Percentiles rank a stretch among this genome's conserved stretches.
These are phyloP conservation scores for Anabacerthia variegaticeps DNA, from an alignment of 2,797 vertebrate species.

Conservation along the genomic window DNA sequence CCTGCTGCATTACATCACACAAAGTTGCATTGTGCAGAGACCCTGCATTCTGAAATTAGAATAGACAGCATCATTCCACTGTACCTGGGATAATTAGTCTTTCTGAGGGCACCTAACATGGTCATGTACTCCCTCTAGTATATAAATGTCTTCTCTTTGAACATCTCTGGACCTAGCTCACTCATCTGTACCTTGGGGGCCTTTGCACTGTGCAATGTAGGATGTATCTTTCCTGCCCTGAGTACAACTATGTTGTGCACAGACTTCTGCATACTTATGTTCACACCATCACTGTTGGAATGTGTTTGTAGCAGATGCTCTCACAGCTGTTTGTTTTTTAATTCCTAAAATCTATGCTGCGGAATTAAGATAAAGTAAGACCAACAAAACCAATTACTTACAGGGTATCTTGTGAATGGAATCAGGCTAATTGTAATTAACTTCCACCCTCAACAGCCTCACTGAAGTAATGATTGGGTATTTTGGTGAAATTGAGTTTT, in stretches of 20 bases:
- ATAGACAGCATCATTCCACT: neutral
- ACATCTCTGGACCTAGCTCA: neutral
- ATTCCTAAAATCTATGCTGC: neutral
- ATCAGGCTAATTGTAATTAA: neutral
- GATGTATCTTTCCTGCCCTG: neutral
- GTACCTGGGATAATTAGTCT: neutral
- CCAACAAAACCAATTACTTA: neutral
- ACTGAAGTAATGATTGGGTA: neutral
- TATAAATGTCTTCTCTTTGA: no score
- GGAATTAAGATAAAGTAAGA: neutral
- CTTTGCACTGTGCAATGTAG: neutral
- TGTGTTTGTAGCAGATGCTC: neutral
- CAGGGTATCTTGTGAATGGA: accelerated
- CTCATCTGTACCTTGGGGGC: neutral
- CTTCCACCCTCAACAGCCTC: neutral
- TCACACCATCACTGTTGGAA: neutral
- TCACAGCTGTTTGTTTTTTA: neutral
- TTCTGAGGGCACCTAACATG: neutral
- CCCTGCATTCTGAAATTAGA: neutral
- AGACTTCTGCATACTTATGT: neutral
- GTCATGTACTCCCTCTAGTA: no score
- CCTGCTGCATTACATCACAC: neutral
- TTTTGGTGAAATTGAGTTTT: neutral
- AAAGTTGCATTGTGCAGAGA: neutral
- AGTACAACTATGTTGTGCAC: neutral